Base-by-base conservation (phyloP, 2,113 vertebrate genomes). In the Oophaga pumilio region DNA sequence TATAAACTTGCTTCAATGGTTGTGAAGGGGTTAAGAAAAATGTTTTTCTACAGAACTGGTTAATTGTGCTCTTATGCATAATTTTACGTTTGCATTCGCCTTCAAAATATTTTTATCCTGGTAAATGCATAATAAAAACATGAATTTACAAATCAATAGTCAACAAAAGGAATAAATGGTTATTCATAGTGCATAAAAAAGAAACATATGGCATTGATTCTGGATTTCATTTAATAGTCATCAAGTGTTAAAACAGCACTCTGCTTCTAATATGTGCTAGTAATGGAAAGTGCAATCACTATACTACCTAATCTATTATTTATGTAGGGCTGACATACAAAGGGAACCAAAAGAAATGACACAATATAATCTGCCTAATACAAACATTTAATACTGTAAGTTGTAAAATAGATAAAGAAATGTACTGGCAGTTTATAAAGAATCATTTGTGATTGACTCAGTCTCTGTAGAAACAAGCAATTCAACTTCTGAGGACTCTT, bases 391-490 rank as follows among this genome's bases (percentile, higher is more conserved):
- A 68, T 79, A 43, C 33, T 43, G 33, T 43, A 79, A 57, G 50
- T 52, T 68, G 28, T 20, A 53, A 79, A 73, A 86, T 26, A n/a
- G 85, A 78, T 78, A 78, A 13, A 86, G 50, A 66, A 68, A 86
- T 64, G 59, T 79, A 57, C 62, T 68, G 26, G 50, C 33, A 53
- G 24, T 88, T 83, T 88, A 60, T 43, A 24, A 71, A 66, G n/a
- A 28, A 66, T 88, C 56, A 83, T 76, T 76, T 76, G 59, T 66
- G 71, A 88, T 88, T 88, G 76, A 66, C 79, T 83, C 17, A 26
- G 77, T 71, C 85, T 74, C n/a, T 88, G 80, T 64, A 66, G 80
- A 88, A 82, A 82, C 59, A 88, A 76, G 59, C 80, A 76, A 66
- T 82, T 73, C 86, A 82, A 50, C 86, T 82, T 74, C 56, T 82